Evolutionary conservation across 2,888 invertebrate genomes (phyloP).

Genomic region (Thalpophila matura): DNA sequence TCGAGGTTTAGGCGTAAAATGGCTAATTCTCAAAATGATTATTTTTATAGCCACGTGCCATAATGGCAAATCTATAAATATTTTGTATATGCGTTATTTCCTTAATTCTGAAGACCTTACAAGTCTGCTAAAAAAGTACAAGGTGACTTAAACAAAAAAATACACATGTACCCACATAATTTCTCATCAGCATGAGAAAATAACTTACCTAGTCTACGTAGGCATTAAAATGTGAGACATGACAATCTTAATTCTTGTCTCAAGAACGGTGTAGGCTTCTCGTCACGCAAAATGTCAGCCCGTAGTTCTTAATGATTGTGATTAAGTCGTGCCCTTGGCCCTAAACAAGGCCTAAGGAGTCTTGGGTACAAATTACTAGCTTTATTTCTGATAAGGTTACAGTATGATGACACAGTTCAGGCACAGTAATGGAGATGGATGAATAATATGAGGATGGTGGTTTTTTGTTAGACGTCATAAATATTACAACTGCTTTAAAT

Average conservation of each 20-base stretch:
- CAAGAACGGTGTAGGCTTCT: slow-evolving; percentile 38
- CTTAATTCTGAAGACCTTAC: too few relatives aligned
- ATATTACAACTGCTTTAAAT: too few relatives aligned
- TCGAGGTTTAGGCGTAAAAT: too few relatives aligned
- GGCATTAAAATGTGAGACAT: slow-evolving; percentile 34
- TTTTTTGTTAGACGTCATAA: slow-evolving; percentile 10
- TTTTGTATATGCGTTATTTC: too few relatives aligned
- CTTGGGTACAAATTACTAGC: slow-evolving; percentile 43
- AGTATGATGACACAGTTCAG: slow-evolving; percentile 9
- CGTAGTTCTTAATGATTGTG: slow-evolving; percentile 29
- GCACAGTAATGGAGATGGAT: neutral
- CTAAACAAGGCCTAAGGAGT: slow-evolving; percentile 27
- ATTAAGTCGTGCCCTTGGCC: slow-evolving; percentile 41
- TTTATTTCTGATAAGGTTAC: slow-evolving; percentile 38
- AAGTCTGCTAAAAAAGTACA: neutral
- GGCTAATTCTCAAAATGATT: too few relatives aligned
- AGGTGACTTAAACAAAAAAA: neutral
- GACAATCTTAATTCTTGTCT: slow-evolving; percentile 35
- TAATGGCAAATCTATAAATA: too few relatives aligned
- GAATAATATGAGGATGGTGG: neutral
- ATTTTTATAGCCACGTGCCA: too few relatives aligned
- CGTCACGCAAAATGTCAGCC: slow-evolving; percentile 41
- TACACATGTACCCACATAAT: neutral
- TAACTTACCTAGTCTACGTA: slow-evolving; percentile 8
- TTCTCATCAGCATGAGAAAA: slow-evolving; percentile 5